These are phyloP conservation scores for Halichondria panicea DNA, from an alignment of 37 sponge, comb jelly and placozoan species.

Conservation along the genomic window DNA sequence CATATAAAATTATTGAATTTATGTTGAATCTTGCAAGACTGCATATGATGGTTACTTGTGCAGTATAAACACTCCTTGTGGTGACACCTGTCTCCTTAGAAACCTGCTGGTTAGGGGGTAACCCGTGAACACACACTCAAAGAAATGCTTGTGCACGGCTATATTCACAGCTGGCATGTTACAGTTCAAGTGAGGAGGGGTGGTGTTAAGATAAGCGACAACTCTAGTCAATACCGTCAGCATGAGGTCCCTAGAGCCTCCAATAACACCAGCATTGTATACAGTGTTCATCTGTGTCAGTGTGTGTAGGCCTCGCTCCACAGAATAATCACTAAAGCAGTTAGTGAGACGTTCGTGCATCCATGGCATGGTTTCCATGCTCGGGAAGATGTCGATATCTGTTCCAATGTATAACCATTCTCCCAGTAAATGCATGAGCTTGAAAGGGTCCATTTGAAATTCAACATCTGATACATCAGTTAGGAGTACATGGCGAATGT, in stretches of 20 bases:
- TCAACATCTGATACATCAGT: slow-evolving; percentile 74
- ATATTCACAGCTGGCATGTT: slow-evolving; percentile 75
- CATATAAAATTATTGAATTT: too few species aligned
- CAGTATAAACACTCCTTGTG: slow-evolving; percentile 67
- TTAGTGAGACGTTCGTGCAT: slow-evolving; percentile 8
- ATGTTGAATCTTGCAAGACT: too few species aligned
- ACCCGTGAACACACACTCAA: slow-evolving; percentile 48
- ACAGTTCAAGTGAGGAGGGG: slow-evolving; percentile 56
- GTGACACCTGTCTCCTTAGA: slow-evolving; percentile 29
- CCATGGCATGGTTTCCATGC: slow-evolving; percentile 58
- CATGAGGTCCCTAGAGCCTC: slow-evolving; percentile 38
- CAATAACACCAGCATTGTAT: slow-evolving; percentile 72
- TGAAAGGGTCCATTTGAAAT: slow-evolving; percentile 65
- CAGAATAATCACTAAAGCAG: slow-evolving; percentile 51
- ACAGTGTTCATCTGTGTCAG: slow-evolving; percentile 43
- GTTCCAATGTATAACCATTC: slow-evolving; percentile 65
- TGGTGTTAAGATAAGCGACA: slow-evolving; percentile 11
- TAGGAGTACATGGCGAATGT: slow-evolving; percentile 53
- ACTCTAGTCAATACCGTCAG: slow-evolving; percentile 27
- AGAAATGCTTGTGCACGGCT: slow-evolving; percentile 54
- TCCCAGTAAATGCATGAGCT: slow-evolving; percentile 61
- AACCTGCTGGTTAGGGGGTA: slow-evolving; percentile 68
- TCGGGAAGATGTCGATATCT: slow-evolving; percentile 71
- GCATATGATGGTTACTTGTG: slow-evolving; percentile 61
- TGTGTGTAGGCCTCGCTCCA: neutral